Evolutionary conservation across 92 coral and sea anemone species (phyloP).

Genomic region (Micromussa lordhowensis): DNA sequence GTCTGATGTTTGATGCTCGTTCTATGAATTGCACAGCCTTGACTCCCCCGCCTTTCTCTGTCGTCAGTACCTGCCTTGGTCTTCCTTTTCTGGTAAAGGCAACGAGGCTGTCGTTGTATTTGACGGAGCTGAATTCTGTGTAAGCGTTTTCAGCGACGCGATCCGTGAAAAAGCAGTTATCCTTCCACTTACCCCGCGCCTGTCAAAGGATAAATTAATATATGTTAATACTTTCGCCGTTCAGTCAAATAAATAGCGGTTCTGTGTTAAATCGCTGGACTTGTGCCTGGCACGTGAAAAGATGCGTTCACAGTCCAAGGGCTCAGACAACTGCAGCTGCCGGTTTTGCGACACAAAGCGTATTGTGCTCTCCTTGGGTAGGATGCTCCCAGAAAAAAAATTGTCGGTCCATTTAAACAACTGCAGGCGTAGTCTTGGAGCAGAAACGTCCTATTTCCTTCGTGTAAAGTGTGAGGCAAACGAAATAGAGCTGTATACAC

Average conservation of each 20-base stretch:
- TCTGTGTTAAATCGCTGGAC: neutral
- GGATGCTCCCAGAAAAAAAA: neutral
- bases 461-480: no score
- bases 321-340: neutral
- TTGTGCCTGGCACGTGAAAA: neutral
- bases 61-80: conserved; percentile 65
- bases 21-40: conserved; percentile 94
- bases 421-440: no score
- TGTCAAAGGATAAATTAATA: conserved; percentile 17
- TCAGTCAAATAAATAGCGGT: neutral
- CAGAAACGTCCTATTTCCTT: no score
- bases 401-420: no score
- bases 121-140: conserved; percentile 85
- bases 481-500: no score
- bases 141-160: conserved; percentile 85
- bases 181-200: conserved; percentile 67
- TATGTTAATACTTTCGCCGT: neutral
- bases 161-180: conserved; percentile 85
- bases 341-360: neutral
- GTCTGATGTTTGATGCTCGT: conserved; percentile 76
- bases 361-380: neutral
- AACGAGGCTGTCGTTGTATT: conserved; percentile 66
- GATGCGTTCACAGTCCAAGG: neutral
- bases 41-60: conserved; percentile 34
- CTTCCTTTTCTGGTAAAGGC: conserved; percentile 86